Evolutionary conservation across 2,888 invertebrate genomes (phyloP).

Genomic region (Troilus luridus): DNA sequence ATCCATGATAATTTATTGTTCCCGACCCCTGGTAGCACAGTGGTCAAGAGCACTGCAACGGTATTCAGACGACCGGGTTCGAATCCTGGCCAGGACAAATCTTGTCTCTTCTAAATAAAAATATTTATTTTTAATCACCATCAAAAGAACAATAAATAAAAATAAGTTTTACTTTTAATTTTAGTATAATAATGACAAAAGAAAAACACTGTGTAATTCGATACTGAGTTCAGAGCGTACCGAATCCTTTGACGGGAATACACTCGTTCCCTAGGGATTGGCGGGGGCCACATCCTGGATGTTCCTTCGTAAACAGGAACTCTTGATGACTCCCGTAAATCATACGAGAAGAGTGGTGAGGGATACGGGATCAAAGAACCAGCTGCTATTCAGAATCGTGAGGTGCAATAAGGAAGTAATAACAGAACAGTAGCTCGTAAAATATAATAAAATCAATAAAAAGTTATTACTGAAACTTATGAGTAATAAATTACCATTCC

Average conservation of each 20-base stretch:
- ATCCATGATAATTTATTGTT: too few species aligned
- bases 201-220: background rate
- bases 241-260: background rate
- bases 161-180: background rate
- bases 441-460: background rate
- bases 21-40: too few species aligned
- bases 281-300: background rate
- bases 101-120: too few species aligned
- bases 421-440: background rate
- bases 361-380: background rate
- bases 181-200: background rate
- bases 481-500: background rate
- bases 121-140: too few species aligned
- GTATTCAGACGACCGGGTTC: too few species aligned
- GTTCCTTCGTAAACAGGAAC: constrained; percentile 3
- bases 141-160: too few species aligned
- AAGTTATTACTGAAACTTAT: background rate
- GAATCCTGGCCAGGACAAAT: too few species aligned
- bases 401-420: background rate
- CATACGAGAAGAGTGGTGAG: background rate
- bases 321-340: constrained; percentile 25
- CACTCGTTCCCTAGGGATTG: background rate
- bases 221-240: background rate
- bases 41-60: too few species aligned
- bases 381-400: background rate